Conservation (phyloP, 1,140 invertebrate genomes). For the Melipona quadrifasciata region DNA sequence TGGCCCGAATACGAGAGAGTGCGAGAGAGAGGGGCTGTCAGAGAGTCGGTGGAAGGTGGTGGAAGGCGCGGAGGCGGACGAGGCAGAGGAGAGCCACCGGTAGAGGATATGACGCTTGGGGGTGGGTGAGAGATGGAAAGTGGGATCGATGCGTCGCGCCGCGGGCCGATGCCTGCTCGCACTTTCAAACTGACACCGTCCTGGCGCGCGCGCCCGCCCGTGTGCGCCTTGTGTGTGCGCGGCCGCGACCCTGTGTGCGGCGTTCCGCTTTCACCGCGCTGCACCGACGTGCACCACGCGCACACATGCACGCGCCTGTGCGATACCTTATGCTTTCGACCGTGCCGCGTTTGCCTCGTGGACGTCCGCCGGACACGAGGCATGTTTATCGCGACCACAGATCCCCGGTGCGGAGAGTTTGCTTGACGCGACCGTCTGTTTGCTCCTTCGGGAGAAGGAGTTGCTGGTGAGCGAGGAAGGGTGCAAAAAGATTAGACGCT, state of each 20-base stretch:
- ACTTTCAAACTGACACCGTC: conserved; percentile 70
- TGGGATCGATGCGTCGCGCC: conserved; percentile 79
- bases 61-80: conserved; percentile 5
- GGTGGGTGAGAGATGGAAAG: conserved; percentile 63
- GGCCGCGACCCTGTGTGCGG: background rate
- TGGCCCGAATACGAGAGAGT: conserved; percentile 19
- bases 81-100: conserved; percentile 45
- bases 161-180: conserved; percentile 77
- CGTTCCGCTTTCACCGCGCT: conserved; percentile 32
- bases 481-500: background rate
- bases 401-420: background rate
- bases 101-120: conserved; percentile 65
- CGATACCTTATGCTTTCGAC: conserved; percentile 45
- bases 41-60: conserved; percentile 35
- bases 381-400: conserved; percentile 26
- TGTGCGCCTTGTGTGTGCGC: background rate
- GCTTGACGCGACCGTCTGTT: background rate
- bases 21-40: conserved; percentile 19
- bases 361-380: conserved; percentile 16
- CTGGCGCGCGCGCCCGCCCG: conserved; percentile 20
- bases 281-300: background rate
- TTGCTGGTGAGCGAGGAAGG: too few species aligned
- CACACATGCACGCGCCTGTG: background rate
- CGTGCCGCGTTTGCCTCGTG: conserved; percentile 12
- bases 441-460: background rate